phyloP scores from a whole-genome alignment of 2,888 invertebrate genomes.

The Metellina segmentata region DNA sequence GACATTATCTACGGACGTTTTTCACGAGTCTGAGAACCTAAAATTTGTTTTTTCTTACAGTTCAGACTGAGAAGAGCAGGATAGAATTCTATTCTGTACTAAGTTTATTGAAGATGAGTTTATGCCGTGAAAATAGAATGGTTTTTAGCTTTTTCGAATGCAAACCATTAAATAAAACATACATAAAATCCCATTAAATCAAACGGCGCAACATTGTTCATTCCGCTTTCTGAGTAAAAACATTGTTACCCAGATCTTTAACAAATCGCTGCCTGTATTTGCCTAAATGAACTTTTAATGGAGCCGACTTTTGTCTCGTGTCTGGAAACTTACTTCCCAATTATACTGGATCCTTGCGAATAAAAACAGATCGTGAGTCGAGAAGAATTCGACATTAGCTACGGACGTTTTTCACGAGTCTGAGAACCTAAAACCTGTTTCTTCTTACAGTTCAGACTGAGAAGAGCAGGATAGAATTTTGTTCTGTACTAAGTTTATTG shows the following conservation, averaged over 20 bases:
- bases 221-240: background rate
- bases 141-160: too few species aligned
- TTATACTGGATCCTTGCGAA: too few species aligned
- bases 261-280: background rate
- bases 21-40: background rate
- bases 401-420: background rate
- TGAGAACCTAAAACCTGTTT: background rate
- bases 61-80: background rate
- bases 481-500: background rate
- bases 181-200: background rate
- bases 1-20: background rate
- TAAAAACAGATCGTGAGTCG: background rate
- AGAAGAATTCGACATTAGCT: background rate
- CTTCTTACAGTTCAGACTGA: background rate
- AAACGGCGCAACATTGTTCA: background rate
- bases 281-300: slow-evolving; percentile 1
- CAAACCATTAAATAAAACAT: too few species aligned
- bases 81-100: background rate
- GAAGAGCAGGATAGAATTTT: background rate
- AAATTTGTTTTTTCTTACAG: background rate
- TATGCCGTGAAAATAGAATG: too few species aligned
- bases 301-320: background rate
- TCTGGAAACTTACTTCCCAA: too few species aligned
- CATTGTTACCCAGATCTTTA: background rate
- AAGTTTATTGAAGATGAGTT: too few species aligned